Evolutionary conservation across 2,888 invertebrate genomes (phyloP).

Genomic region (Epinotia nisella): DNA sequence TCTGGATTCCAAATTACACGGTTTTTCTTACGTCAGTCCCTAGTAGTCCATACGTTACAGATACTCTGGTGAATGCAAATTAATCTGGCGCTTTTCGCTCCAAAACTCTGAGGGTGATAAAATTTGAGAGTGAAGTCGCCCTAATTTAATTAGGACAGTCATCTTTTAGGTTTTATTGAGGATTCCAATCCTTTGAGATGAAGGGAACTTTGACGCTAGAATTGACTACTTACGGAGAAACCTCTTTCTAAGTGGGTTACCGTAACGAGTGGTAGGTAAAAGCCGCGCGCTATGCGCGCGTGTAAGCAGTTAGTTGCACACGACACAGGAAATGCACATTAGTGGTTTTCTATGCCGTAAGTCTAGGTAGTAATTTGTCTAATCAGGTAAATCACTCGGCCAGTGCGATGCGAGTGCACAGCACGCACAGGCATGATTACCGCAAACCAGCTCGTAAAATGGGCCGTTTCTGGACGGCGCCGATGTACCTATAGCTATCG

Average conservation of each 20-base stretch:
- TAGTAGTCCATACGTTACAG: too few relatives aligned
- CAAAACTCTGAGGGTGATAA: too few relatives aligned
- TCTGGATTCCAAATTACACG: too few relatives aligned
- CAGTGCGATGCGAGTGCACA: neutral
- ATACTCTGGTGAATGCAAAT: too few relatives aligned
- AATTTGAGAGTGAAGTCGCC: too few relatives aligned
- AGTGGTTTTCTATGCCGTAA: conserved; percentile 28
- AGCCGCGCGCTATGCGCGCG: conserved; percentile 1
- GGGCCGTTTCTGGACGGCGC: neutral
- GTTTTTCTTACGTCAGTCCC: too few relatives aligned
- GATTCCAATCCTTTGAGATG: too few relatives aligned
- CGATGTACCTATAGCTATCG: neutral
- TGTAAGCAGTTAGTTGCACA: conserved; percentile 6
- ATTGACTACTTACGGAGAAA: too few relatives aligned
- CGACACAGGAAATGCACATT: conserved; percentile 30
- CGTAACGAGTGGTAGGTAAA: neutral
- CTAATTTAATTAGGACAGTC: too few relatives aligned
- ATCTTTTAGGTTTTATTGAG: too few relatives aligned
- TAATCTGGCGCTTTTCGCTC: too few relatives aligned
- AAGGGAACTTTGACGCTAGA: neutral
- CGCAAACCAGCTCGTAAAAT: neutral
- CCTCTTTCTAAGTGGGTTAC: conserved; percentile 22
- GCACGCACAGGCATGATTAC: neutral
- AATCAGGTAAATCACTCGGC: conserved; percentile 6
- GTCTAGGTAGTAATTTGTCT: conserved; percentile 21